phyloP scores from a whole-genome alignment of 64 coral and sea anemone species.

The Actinia tenebrosa region DNA sequence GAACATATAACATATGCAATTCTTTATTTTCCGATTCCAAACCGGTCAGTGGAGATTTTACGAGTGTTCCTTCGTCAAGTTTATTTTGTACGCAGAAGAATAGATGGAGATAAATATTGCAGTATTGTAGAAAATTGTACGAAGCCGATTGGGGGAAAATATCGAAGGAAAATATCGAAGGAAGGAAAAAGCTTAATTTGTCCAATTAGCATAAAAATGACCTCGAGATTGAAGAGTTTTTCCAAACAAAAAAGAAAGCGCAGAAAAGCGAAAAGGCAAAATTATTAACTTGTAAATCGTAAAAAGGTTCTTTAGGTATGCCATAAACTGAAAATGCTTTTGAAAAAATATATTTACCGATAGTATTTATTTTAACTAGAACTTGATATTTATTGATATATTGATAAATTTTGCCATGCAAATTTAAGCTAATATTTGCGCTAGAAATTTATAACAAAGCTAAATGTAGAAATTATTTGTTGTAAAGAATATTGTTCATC shows the following conservation, averaged over 20 bases:
- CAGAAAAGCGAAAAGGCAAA: neutral
- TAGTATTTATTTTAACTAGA: conserved; percentile 1
- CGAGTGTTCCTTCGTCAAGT: too few species aligned
- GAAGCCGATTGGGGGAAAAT: too few species aligned
- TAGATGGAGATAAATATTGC: too few species aligned
- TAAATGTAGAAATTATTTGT: neutral
- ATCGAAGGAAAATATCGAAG: too few species aligned
- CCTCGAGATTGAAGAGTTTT: too few species aligned
- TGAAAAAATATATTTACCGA: neutral
- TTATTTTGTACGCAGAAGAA: too few species aligned
- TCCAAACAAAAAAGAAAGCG: neutral
- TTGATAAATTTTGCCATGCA: neutral
- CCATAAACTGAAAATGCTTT: neutral
- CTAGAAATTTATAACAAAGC: conserved; percentile 1
- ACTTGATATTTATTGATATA: neutral
- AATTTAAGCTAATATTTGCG: neutral
- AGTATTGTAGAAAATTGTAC: too few species aligned
- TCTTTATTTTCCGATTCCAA: too few species aligned
- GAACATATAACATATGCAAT: too few species aligned
- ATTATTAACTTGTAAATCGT: neutral
- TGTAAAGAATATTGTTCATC: neutral
- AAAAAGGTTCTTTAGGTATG: neutral
- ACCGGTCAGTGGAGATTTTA: too few species aligned
- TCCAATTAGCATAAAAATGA: too few species aligned
- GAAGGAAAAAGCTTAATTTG: too few species aligned